phyloP scores from a whole-genome alignment of 1,140 invertebrate species.

The Triops cancriformis region DNA sequence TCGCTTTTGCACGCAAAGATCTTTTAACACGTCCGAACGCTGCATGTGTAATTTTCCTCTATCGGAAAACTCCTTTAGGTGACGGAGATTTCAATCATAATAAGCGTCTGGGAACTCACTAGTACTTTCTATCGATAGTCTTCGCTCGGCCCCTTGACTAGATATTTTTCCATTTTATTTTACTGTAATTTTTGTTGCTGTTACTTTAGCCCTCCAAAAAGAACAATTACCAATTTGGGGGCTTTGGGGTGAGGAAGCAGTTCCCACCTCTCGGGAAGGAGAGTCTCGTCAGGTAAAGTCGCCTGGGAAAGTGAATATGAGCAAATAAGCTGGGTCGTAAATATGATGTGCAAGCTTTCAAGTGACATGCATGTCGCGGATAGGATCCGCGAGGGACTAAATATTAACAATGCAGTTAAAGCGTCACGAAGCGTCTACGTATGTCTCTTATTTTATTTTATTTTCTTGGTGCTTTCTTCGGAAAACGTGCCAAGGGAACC shows the following conservation, averaged over 20 bases:
- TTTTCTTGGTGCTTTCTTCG: background rate
- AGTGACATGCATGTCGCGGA: no score
- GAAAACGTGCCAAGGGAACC: background rate
- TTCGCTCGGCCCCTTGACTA: no score
- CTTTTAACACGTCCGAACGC: background rate
- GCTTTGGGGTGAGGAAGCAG: background rate
- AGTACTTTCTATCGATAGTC: background rate
- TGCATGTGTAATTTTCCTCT: background rate
- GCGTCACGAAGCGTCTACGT: background rate
- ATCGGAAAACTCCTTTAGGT: background rate
- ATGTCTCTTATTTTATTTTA: background rate
- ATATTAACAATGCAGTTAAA: no score
- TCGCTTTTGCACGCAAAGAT: background rate
- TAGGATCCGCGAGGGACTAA: no score
- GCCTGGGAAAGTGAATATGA: background rate
- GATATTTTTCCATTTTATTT: no score
- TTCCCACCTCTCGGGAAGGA: background rate
- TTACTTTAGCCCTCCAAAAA: background rate
- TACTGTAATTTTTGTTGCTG: no score
- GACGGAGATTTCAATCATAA: constrained; percentile 1
- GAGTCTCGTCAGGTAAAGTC: background rate
- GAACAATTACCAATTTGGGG: background rate
- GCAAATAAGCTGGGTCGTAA: background rate
- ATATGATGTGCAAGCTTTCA: background rate
- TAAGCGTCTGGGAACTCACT: background rate